A percentile compares a stretch with the other conserved stretches of the same genome.
Evolutionary conservation across 1,140 invertebrate species (phyloP).

Genomic region (Pemphigus obesinymphae): DNA sequence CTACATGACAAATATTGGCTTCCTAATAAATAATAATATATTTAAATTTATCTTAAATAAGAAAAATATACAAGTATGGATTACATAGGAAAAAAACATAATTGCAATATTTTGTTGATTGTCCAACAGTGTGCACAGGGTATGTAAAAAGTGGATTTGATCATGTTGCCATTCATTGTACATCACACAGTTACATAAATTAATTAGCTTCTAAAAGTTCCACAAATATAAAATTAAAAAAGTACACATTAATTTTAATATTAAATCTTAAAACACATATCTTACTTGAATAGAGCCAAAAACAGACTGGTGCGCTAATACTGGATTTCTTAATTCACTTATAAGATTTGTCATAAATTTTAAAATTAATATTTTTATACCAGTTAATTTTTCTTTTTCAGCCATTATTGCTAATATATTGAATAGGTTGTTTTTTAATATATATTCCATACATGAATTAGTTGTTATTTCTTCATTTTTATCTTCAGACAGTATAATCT

Average conservation of each 20-base stretch:
- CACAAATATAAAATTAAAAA: background rate
- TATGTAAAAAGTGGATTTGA: constrained; percentile 17
- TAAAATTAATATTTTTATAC: background rate
- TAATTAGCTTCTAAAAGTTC: constrained; percentile 11
- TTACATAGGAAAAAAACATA: constrained; percentile 31
- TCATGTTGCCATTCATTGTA: background rate
- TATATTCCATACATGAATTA: constrained; percentile 16
- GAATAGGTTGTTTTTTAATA: constrained; percentile 7
- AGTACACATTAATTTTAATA: background rate
- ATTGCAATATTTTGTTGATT: constrained; percentile 13
- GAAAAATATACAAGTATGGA: background rate
- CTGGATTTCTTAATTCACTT: background rate
- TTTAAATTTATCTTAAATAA: background rate
- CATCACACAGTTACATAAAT: background rate
- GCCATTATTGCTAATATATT: constrained; percentile 9
- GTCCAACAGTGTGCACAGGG: background rate
- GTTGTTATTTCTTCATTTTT: constrained; percentile 2
- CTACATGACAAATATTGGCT: background rate
- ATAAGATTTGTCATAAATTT: constrained; percentile 29
- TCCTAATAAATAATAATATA: constrained; percentile 2
- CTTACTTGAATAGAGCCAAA: background rate
- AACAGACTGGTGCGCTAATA: constrained; percentile 11
- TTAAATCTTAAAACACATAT: background rate
- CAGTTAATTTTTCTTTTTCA: constrained; percentile 36
- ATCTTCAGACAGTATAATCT: constrained; percentile 21